Percentiles rank a stretch among this genome's conserved stretches.
phyloP scores from a whole-genome alignment of 35 echinoderm and acorn worm genomes.

The Ophiothrix spiculata region DNA sequence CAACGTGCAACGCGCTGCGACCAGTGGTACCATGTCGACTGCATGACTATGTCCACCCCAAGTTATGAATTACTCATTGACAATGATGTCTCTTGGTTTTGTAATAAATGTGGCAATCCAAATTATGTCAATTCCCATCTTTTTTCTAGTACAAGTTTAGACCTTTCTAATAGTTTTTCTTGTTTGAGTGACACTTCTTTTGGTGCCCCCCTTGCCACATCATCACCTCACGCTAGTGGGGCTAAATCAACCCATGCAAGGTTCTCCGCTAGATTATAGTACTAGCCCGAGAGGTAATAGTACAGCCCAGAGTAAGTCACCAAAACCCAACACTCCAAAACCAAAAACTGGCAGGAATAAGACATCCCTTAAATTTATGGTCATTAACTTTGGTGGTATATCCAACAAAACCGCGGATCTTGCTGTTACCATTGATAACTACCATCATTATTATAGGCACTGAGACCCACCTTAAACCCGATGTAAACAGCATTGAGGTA shows the following conservation, averaged over 20 bases:
- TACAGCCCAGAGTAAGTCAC: neutral
- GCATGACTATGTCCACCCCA: slow-evolving; percentile 11
- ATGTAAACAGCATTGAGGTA: neutral
- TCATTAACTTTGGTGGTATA: neutral
- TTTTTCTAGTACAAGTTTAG: neutral
- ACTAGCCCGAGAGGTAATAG: neutral
- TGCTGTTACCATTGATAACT: neutral
- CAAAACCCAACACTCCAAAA: neutral
- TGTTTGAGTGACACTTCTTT: neutral
- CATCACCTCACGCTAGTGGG: neutral
- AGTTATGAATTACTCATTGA: neutral
- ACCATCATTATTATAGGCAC: too few relatives aligned
- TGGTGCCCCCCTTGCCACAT: neutral
- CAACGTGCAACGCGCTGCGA: neutral
- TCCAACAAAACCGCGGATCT: neutral
- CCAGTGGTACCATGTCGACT: slow-evolving; percentile 14
- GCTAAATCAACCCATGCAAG: neutral
- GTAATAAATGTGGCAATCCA: slow-evolving; percentile 3
- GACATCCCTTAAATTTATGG: neutral
- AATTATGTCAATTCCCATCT: neutral
- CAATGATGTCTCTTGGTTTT: neutral
- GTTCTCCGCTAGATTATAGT: neutral
- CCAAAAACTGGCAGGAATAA: neutral
- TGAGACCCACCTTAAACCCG: too few relatives aligned
- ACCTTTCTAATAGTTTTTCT: neutral